phyloP scores from a whole-genome alignment of 2,113 vertebrate genomes.

The Protobothrops flavoviridis region DNA sequence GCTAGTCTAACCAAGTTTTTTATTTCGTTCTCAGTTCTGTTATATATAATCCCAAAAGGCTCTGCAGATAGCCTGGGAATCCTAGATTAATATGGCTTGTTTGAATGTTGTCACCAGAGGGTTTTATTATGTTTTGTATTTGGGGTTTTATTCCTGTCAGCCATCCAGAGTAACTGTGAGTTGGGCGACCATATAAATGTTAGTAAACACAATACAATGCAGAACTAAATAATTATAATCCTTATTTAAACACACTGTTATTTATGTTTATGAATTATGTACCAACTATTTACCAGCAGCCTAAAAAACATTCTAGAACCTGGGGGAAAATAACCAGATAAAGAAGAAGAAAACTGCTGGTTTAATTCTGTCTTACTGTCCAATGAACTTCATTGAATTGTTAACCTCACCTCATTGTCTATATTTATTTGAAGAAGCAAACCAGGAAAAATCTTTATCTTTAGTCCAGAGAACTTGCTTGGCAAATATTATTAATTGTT shows the following conservation, averaged over 20 bases:
- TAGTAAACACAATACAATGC: no score
- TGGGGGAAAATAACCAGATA: neutral
- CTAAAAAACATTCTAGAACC: neutral
- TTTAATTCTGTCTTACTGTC: neutral
- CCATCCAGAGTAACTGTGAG: no score
- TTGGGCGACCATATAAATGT: no score
- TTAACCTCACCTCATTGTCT: neutral
- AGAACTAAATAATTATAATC: neutral
- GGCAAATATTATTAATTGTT: neutral
- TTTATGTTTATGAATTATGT: neutral
- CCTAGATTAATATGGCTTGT: no score
- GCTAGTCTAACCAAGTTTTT: no score
- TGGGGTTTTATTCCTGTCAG: no score
- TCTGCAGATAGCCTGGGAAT: no score
- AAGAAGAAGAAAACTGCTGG: neutral
- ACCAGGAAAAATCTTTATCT: neutral
- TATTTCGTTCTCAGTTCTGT: no score
- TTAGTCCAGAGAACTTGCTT: neutral
- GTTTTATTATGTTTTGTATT: no score
- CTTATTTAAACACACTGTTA: neutral
- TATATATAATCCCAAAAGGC: no score
- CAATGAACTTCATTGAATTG: neutral
- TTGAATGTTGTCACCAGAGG: no score
- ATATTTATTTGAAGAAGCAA: neutral
- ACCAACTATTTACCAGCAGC: neutral